Evolutionary conservation across 2,113 vertebrate genomes (phyloP).

Genomic region (Sclerurus mexicanus): DNA sequence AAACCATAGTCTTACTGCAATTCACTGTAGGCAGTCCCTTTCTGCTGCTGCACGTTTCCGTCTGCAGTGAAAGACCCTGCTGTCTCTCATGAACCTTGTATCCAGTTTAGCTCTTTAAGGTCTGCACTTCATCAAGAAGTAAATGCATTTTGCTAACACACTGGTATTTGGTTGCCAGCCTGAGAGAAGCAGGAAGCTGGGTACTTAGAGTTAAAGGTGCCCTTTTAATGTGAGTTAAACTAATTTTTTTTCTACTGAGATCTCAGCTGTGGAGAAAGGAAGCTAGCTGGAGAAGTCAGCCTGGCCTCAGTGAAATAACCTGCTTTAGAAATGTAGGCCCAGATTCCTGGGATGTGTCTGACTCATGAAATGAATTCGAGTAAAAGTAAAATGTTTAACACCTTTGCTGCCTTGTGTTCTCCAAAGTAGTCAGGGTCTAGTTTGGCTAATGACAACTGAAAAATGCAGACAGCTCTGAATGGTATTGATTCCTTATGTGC

Average conservation of each 20-base stretch:
- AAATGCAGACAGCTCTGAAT: neutral
- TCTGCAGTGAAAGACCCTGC: neutral
- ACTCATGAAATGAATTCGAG: neutral
- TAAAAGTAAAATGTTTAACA: neutral
- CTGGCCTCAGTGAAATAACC: neutral
- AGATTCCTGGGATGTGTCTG: neutral
- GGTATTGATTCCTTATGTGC: neutral
- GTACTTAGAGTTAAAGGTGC: neutral
- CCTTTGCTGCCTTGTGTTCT: neutral
- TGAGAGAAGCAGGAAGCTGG: neutral
- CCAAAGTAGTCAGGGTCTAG: neutral
- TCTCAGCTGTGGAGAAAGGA: neutral
- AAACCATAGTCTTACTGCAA: neutral
- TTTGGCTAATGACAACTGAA: neutral
- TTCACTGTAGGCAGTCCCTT: neutral
- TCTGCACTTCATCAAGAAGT: neutral
- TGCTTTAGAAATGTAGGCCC: neutral
- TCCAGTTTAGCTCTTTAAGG: neutral
- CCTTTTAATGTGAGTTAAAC: constrained; percentile 8
- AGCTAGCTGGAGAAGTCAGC: neutral
- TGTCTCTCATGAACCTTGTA: neutral
- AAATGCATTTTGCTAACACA: neutral
- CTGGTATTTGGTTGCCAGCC: neutral
- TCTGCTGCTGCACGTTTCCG: neutral
- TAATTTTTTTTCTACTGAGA: neutral